Evolutionary conservation across 2,888 invertebrate genomes (phyloP), one percentile per base, ranked within the genome.

Genomic region (Stomorhina lunata): DNA sequence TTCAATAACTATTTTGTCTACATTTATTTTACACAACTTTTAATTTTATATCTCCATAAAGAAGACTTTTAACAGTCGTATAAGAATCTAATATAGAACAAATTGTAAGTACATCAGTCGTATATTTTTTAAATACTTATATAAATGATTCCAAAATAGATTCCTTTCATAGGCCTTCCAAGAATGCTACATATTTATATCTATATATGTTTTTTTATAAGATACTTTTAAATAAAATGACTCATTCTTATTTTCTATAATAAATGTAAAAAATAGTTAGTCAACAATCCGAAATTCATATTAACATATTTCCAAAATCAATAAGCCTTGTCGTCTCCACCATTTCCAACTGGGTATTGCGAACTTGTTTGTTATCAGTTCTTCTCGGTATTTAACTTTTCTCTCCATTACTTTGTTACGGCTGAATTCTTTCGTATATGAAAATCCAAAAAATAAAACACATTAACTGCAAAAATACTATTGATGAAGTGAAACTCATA

Each of bases 381-480:
- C 32, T 57, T 27, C 45, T 45, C 48, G 65, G 22, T 65, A 32
- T 65, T 48, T 65, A 65, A 65, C 32, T 65, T 48, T 12, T 65
- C 32, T 48, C 29, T 22, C 65, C 32, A 65, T 48, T 32, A 65
- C 22, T 22, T 48, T 6, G 5, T 20, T 32, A 32, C 17, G 32
- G 29, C 32, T 65, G 45, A 65, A 48, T 65, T 65, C 32, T 32
- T 6, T 20, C 2, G 27, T 22, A 25, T 12, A 43, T 17, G 17
- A 57, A 34, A 17, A 12, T 29, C 34, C 37, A 37, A 37, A 40
- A 40, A 22, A 9, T 22, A 20, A 57, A 34, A 17, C 17, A 20
- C 2, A 20, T 27, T 17, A 20, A 57, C n/a, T 37, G 25, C 9
- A 53, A 53, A 53, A 43, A 43, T 40, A 15, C 1, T 48, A 29